Percentiles rank a stretch among this genome's conserved stretches.
Evolutionary conservation across 2,113 vertebrate species (phyloP).

Genomic region (Pomatorhinus ruficollis): DNA sequence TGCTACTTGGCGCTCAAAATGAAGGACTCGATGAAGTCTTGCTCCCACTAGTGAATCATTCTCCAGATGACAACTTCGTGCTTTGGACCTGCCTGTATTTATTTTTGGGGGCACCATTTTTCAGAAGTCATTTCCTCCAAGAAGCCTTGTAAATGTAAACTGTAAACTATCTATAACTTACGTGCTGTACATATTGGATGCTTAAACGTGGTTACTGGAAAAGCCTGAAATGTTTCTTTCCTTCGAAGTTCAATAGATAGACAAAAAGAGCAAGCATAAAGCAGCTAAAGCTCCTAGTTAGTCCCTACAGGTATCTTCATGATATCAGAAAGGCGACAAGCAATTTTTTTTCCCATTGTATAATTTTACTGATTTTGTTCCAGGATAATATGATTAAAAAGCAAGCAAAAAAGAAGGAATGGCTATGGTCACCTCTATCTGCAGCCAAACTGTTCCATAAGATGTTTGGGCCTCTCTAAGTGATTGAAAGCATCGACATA

Average conservation of each 20-base stretch:
- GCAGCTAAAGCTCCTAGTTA: background rate
- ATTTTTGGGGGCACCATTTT: background rate
- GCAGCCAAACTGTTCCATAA: background rate
- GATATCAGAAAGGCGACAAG: background rate
- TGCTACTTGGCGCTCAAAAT: background rate
- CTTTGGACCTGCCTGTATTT: background rate
- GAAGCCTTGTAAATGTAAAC: background rate
- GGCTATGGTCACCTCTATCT: background rate
- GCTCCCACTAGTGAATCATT: background rate
- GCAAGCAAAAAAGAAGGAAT: background rate
- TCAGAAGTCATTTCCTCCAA: background rate
- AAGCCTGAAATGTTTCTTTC: background rate
- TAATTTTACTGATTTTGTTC: background rate
- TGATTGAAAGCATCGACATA: background rate
- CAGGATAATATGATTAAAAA: background rate
- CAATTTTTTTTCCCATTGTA: background rate
- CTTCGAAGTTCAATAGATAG: background rate
- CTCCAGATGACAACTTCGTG: rapidly evolving
- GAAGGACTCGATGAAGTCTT: background rate
- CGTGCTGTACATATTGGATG: background rate
- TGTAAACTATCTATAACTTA: background rate
- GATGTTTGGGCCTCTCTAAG: background rate
- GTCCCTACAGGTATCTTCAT: background rate
- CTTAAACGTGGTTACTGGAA: background rate
- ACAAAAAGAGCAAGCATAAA: background rate